Base-by-base conservation (phyloP, 2,113 vertebrate species). In the Odontophorus gujanensis region DNA sequence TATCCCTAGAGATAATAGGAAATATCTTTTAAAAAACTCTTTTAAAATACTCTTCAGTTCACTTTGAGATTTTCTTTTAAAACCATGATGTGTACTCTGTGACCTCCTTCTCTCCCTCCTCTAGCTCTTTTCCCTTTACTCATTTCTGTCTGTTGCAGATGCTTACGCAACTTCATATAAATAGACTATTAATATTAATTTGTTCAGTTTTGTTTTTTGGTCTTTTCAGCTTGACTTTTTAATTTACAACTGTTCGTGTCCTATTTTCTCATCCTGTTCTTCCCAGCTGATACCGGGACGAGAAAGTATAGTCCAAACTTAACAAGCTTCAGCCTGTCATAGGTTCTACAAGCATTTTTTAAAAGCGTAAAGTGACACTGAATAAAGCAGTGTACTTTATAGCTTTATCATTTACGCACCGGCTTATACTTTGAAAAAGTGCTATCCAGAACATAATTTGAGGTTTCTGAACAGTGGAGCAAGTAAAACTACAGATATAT, bases 401-500 rank as follows among this genome's bases (percentile, higher is more conserved):
- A n/a, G 15, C 7, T 80, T 85, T 58, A 59, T 25, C n/a, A 93
- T 85, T 93, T 90, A 94, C 72, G 95, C 43, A 91, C 34, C 88
- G 87, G 93, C 92, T 72, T 72, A 77, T 81, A 85, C 47, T 67
- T 96, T 95, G 74, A 90, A 65, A 59, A 96, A 92, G 51, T 76
- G 79, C 74, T 87, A 90, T 32, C 85, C n/a, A 94, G 66, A 95
- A 94, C 68, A 13, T 79, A 85, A 80, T 17, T 18, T 79, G 65
- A 94, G 81, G 65, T 93, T 96, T 89, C 55, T 65, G 53, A 95
- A 87, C 45, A 84, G 78, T 95, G 42, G 89, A 92, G 79, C 48
- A 81, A 93, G 22, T 91, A 96, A 90, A 95, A 94, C 82, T 58
- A 96, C 78, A 92, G n/a, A 80, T 6, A 79, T 67, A 53, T 80